Evolutionary conservation across 2,888 invertebrate genomes (phyloP), one percentile per base, ranked within the genome.

Genomic region (Cataglyphis livida): DNA sequence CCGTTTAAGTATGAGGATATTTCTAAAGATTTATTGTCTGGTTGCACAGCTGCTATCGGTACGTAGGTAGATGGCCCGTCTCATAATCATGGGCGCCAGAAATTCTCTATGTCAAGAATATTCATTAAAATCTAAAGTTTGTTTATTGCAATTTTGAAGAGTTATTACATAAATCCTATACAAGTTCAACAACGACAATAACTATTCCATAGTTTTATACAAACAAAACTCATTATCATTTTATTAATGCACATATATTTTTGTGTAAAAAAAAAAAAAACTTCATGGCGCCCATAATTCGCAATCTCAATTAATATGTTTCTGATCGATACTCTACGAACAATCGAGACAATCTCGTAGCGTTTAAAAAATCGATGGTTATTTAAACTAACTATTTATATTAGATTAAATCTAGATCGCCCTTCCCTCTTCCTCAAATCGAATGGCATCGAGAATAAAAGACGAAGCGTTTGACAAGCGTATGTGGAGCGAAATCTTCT

Each of bases 1-100:
- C 59, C 25, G 70, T 61, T 32, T 59, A 79, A 70, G 35, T 79
- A 79, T 70, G 71, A 70, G 25, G 57, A 70, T 70, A 59, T 79
- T 66, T 35, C 71, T 79, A 70, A 59, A 71, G 54, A 70, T 79
- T 82, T 82, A 81, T 81, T 82, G 81, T 82, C 82, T 62, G 59
- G 48, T 66, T 81, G 75, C 44, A 54, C 75, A 74, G 64, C 61
- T 82, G 66, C 48, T 62, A 64, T 82, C 66, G 59, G 15, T 32
- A 61, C 38, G 12, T 44, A 74, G 48, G 10, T 75, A 41, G 57
- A 44, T 12, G 21, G 41, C 32, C 25, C 41, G 44, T 35, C 21
- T n/a, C n/a, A n/a, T 51, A 51, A 35, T 35, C 38, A 54, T 10
- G 38, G 74, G 10, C 12, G 25, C 25, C 59, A 78, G 21, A 70